A percentile compares a stretch with the other conserved stretches of the same genome.
Evolutionary conservation across 2,888 invertebrate species (phyloP).

Genomic region (Amphipyra berbera): DNA sequence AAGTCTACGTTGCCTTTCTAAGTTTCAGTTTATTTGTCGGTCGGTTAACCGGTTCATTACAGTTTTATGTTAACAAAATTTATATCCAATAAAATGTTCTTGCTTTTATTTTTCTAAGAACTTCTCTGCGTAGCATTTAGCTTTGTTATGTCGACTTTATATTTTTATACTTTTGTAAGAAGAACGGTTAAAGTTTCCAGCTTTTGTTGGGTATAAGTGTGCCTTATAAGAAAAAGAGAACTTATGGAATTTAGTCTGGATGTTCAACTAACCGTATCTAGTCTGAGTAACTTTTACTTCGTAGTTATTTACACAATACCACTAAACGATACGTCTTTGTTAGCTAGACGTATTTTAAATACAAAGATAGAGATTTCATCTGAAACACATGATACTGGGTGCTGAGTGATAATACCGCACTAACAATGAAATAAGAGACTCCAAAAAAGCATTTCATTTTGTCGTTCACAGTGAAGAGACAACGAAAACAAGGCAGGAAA

Average conservation of each 20-base stretch:
- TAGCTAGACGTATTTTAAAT: conserved; percentile 17
- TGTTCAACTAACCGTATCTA: too few species aligned
- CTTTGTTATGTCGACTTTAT: conserved; percentile 32
- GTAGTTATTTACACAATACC: background rate
- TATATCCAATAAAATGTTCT: conserved; percentile 49
- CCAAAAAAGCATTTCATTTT: conserved; percentile 71
- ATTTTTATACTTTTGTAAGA: conserved; percentile 22
- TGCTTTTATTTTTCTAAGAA: conserved; percentile 42
- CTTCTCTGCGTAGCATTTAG: conserved; percentile 18
- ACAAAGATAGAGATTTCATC: conserved; percentile 33
- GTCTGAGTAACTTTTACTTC: background rate
- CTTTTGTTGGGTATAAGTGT: conserved; percentile 13
- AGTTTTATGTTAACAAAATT: conserved; percentile 53
- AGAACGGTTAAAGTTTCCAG: conserved; percentile 19
- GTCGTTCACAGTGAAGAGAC: conserved; percentile 69
- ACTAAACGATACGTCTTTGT: background rate
- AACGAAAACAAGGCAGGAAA: conserved; percentile 71
- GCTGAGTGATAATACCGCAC: conserved; percentile 48
- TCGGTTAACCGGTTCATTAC: conserved; percentile 59
- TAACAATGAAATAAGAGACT: conserved; percentile 65
- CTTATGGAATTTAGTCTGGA: too few species aligned
- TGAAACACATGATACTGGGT: conserved; percentile 37
- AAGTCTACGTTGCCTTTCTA: conserved; percentile 56
- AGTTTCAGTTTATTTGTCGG: conserved; percentile 63
- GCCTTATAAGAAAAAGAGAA: conserved; percentile 10